Evolutionary conservation across 2,797 vertebrate species (phyloP).

Genomic region (Leptatherina wallacei): DNA sequence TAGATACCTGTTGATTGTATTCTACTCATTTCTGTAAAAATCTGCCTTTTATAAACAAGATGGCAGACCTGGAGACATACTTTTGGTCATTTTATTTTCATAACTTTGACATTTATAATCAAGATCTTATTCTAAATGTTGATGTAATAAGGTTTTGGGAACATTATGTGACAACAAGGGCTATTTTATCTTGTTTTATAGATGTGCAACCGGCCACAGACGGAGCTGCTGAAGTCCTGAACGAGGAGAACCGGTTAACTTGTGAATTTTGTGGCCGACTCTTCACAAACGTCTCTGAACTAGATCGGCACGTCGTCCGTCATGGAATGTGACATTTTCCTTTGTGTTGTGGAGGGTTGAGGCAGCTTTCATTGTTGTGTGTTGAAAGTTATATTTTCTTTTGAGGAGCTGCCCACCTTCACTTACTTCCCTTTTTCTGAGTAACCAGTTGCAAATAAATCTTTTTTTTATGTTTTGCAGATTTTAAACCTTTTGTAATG

Average conservation of each 20-base stretch:
- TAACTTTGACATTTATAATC: background rate
- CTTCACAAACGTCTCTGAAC: constrained; percentile 49
- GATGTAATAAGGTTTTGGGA: background rate
- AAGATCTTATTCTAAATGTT: background rate
- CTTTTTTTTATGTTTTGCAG: constrained; percentile 27
- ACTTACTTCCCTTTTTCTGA: constrained; percentile 1
- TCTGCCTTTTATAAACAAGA: too few species aligned
- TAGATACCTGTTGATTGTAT: too few species aligned
- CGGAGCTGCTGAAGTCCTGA: background rate
- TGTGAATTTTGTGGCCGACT: constrained; percentile 74
- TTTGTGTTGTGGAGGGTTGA: background rate
- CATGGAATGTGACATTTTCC: constrained; percentile 60
- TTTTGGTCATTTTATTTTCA: too few species aligned
- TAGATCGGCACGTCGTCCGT: constrained; percentile 65
- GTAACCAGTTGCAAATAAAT: background rate
- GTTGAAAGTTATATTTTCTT: background rate
- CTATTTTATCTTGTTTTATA: constrained; percentile 13
- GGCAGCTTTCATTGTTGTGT: background rate
- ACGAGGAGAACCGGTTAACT: constrained; percentile 33
- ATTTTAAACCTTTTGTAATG: constrained; percentile 45
- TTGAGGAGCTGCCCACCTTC: background rate
- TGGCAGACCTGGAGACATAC: too few species aligned
- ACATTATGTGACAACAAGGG: background rate
- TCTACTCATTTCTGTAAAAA: too few species aligned
- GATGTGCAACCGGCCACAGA: background rate